Evolutionary conservation across 2,797 vertebrate species (phyloP).

Genomic region (Mallotus villosus): DNA sequence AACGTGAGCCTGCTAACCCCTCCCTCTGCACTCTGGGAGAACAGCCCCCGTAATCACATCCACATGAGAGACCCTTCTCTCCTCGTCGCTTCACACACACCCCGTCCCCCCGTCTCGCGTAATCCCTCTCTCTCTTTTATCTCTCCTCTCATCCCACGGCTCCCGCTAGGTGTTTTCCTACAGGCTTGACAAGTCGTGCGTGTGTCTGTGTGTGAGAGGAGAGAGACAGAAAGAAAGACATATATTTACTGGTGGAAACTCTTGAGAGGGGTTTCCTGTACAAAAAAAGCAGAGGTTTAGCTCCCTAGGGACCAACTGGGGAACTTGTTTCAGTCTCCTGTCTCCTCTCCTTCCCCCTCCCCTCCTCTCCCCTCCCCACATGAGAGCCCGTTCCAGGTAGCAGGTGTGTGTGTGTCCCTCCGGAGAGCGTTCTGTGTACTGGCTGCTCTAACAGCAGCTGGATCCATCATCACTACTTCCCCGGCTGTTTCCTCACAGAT

Average conservation of each 20-base stretch:
- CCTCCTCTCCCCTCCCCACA: conserved; percentile 39
- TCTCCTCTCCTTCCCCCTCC: conserved; percentile 25
- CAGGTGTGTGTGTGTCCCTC: conserved; percentile 44
- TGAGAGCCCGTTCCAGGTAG: conserved; percentile 59
- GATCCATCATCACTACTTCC: not conserved
- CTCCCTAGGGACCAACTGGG: conserved; percentile 25
- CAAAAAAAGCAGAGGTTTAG: conserved; percentile 25
- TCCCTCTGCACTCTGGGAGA: conserved; percentile 8
- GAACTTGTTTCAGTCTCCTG: conserved; percentile 37
- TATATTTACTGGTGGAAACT: conserved; percentile 50
- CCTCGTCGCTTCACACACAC: conserved; percentile 31
- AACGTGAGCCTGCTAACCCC: conserved; percentile 3
- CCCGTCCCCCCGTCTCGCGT: conserved; percentile 43
- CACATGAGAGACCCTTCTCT: conserved; percentile 46
- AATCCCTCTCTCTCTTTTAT: conserved; percentile 21
- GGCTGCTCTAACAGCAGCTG: conserved; percentile 31
- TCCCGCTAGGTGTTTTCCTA: conserved; percentile 26
- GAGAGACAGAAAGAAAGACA: too few species aligned
- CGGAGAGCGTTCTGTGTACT: too few species aligned
- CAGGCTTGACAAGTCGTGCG: not conserved
- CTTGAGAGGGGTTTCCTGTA: conserved; percentile 39
- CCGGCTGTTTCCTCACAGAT: not conserved
- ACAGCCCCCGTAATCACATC: conserved; percentile 46
- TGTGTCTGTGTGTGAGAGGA: conserved; percentile 30
- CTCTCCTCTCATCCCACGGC: conserved; percentile 35